These are phyloP conservation scores for Clostera curtula DNA, from an alignment of 2,888 invertebrate species.

Conservation along the genomic window DNA sequence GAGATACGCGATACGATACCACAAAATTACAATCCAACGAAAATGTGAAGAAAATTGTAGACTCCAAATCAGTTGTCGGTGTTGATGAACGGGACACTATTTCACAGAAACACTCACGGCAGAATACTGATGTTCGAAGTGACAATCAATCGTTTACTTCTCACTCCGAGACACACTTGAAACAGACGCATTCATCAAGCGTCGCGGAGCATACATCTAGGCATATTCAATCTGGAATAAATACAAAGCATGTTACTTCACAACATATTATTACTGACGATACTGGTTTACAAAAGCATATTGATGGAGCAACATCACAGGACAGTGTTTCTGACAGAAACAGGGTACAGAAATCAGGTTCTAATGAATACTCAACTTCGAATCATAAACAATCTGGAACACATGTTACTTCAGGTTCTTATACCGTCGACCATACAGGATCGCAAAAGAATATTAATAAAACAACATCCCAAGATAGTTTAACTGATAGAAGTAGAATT, in stretches of 20 bases:
- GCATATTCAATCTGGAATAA: slow-evolving; percentile 32
- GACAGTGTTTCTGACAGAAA: neutral
- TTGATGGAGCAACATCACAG: neutral
- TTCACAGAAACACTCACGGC: slow-evolving; percentile 20
- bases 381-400: slow-evolving; percentile 35
- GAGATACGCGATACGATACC: slow-evolving; percentile 36
- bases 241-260: slow-evolving; percentile 29
- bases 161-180: slow-evolving; percentile 31
- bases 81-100: slow-evolving; percentile 49
- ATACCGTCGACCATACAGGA: slow-evolving; percentile 21
- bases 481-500: slow-evolving; percentile 23
- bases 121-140: slow-evolving; percentile 25
- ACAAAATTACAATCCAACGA: slow-evolving; percentile 26
- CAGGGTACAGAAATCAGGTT: slow-evolving; percentile 9
- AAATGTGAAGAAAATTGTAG: slow-evolving; percentile 27
- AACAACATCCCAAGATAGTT: slow-evolving; percentile 44
- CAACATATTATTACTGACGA: slow-evolving; percentile 26
- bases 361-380: slow-evolving; percentile 27
- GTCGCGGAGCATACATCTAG: slow-evolving; percentile 30
- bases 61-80: slow-evolving; percentile 39
- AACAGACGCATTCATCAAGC: slow-evolving; percentile 30
- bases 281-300: slow-evolving; percentile 5
- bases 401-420: slow-evolving; percentile 22
- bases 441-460: slow-evolving; percentile 65
- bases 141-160: slow-evolving; percentile 28